Evolutionary conservation across 2,113 vertebrate genomes (phyloP).

Genomic region (Caranx ignobilis): DNA sequence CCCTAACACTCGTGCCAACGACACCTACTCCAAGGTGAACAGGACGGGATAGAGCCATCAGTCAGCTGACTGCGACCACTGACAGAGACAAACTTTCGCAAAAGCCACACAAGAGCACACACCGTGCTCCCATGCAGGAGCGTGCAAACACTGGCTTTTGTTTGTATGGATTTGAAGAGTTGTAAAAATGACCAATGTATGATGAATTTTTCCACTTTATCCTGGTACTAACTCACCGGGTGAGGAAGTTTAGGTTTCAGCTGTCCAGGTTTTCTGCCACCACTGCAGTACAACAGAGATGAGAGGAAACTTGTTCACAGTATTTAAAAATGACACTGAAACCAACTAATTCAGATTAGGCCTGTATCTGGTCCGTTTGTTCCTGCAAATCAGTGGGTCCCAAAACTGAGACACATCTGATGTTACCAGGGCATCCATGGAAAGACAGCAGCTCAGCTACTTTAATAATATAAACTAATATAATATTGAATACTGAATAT

Average conservation of each 20-base stretch:
- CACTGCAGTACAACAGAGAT: background rate
- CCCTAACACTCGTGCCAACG: slow-evolving; percentile 29
- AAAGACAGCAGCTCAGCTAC: background rate
- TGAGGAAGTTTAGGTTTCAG: background rate
- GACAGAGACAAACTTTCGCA: fast-evolving
- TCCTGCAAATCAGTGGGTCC: background rate
- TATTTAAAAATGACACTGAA: background rate
- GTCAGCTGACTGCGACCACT: fast-evolving
- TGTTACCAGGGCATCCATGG: background rate
- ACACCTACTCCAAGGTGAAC: slow-evolving; percentile 47
- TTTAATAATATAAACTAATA: background rate
- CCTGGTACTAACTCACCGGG: background rate
- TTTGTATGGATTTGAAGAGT: background rate
- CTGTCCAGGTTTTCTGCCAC: background rate
- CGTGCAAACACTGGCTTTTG: background rate
- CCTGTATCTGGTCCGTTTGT: background rate
- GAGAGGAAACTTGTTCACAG: background rate
- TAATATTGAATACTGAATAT: too few species aligned
- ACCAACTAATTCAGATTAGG: too few species aligned
- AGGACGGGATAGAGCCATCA: slow-evolving; percentile 50
- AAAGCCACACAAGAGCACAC: fast-evolving
- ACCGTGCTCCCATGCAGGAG: background rate
- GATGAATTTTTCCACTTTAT: background rate
- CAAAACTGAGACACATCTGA: background rate
- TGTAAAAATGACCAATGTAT: background rate